These are phyloP conservation scores for Cryptotermes secundus DNA, from an alignment of 1,140 invertebrate species.

Conservation along the genomic window DNA sequence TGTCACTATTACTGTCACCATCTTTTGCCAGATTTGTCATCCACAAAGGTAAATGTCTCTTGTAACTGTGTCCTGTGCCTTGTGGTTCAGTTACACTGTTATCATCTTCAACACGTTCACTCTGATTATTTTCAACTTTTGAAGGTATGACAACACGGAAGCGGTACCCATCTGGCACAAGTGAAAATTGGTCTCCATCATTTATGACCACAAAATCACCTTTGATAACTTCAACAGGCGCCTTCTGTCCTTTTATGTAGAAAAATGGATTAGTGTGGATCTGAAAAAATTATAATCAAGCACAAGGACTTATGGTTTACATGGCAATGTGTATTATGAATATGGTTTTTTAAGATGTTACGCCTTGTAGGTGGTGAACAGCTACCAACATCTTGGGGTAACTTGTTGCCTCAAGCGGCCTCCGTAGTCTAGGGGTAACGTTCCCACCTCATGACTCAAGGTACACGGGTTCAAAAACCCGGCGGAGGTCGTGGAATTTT, in stretches of 20 bases:
- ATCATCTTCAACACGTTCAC: neutral
- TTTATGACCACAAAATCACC: neutral
- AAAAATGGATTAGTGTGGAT: constrained; percentile 18
- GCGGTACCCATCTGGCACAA: neutral
- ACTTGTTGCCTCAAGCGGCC: too few species aligned
- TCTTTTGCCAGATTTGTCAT: neutral
- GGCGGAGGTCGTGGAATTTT: too few species aligned
- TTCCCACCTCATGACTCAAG: too few species aligned
- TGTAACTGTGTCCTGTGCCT: neutral
- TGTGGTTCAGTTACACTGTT: neutral
- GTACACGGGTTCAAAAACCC: too few species aligned
- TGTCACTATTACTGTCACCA: neutral
- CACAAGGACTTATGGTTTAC: neutral
- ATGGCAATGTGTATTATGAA: too few species aligned
- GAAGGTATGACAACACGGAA: neutral
- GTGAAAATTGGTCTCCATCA: constrained; percentile 16
- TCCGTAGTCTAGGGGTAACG: too few species aligned
- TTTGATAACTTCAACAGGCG: neutral
- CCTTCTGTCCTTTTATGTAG: neutral
- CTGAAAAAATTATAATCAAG: neutral
- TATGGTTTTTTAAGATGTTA: too few species aligned
- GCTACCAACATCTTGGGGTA: too few species aligned
- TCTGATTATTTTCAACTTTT: neutral
- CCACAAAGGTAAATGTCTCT: neutral
- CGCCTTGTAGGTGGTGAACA: too few species aligned